phyloP scores from a whole-genome alignment of 2,113 vertebrate genomes.

The Lota lota region DNA sequence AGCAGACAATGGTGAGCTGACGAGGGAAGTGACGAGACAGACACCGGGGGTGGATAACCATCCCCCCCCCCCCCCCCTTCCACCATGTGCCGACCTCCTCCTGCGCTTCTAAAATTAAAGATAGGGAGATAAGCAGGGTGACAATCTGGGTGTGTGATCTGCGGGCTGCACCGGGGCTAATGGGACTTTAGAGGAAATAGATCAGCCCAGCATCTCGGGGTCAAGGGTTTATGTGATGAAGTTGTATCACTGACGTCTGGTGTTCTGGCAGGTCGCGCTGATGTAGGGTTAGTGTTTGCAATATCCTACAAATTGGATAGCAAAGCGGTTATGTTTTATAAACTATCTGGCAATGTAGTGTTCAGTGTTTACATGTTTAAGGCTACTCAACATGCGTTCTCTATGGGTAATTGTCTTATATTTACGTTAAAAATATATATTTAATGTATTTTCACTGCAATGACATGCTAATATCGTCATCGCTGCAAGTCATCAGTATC shows the following conservation, averaged over 20 bases:
- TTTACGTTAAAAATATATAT: too few relatives aligned
- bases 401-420: too few relatives aligned
- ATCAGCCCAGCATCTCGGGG: constrained; percentile 54
- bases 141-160: constrained; percentile 48
- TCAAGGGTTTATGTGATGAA: constrained; percentile 67
- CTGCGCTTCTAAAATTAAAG: constrained; percentile 78
- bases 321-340: too few relatives aligned
- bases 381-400: too few relatives aligned
- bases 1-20: constrained; percentile 48
- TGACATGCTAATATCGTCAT: too few relatives aligned
- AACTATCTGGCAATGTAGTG: too few relatives aligned
- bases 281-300: too few relatives aligned
- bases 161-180: constrained; percentile 38
- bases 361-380: too few relatives aligned
- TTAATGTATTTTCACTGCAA: too few relatives aligned
- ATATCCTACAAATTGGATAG: too few relatives aligned
- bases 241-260: constrained; percentile 27
- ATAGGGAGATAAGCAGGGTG: constrained; percentile 60
- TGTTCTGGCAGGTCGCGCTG: not conserved
- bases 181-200: constrained; percentile 56
- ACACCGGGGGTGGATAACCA: constrained; percentile 61
- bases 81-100: constrained; percentile 36
- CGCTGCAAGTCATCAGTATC: too few relatives aligned
- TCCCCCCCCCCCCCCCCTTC: constrained; percentile 32
- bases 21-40: constrained; percentile 61